Evolutionary conservation across 2,888 invertebrate species (phyloP).

Genomic region (Rhagonycha fulva): DNA sequence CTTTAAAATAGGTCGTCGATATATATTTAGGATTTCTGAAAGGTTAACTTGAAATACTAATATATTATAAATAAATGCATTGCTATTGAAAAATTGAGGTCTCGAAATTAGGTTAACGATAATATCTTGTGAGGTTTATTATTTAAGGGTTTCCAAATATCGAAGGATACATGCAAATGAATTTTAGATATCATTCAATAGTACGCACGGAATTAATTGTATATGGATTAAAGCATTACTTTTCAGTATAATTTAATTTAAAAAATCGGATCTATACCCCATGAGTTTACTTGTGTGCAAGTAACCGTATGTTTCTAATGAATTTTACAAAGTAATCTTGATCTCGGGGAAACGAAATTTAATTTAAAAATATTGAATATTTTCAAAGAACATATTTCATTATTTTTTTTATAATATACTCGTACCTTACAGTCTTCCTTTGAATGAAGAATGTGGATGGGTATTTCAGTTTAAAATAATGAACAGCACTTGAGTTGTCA

Average conservation of each 20-base stretch:
- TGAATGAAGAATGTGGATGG: background rate
- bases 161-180: background rate
- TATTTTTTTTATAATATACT: background rate
- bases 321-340: background rate
- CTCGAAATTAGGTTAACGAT: background rate
- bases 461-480: background rate
- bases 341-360: background rate
- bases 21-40: background rate
- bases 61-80: background rate
- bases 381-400: background rate
- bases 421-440: background rate
- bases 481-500: background rate
- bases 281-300: background rate
- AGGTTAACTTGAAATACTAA: background rate
- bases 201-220: background rate
- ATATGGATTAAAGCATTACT: background rate
- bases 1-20: background rate
- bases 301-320: background rate
- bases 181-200: background rate
- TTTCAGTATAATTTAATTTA: background rate
- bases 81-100: background rate
- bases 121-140: background rate
- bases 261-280: background rate
- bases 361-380: background rate
- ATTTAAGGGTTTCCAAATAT: background rate